Base-by-base conservation (phyloP, 2,888 invertebrate genomes). In the Eupithecia dodoneata region DNA sequence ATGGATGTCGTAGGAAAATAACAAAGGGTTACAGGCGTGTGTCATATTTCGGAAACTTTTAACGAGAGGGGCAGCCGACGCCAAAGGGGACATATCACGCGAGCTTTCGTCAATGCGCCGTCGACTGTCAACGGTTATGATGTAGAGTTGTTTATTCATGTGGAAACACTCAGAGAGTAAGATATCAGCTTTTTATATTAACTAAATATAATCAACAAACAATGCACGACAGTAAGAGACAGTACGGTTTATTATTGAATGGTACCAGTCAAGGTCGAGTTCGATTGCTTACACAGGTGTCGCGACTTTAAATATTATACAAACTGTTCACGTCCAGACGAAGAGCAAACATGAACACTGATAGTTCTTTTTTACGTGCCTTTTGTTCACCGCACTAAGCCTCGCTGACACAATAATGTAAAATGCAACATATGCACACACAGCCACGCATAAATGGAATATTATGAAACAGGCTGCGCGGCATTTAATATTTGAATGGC, bases 1-100 rank as follows among this genome's bases (percentile, higher is more conserved):
- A 89, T 86, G 85, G 85, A 84, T 83, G 83, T 84, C 80, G 85
- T 83, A 85, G 74, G 87, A 87, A 91, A 91, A 91, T 88, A 90
- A 87, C 85, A 92, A 93, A 92, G 93, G 91, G 90, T 91, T 92
- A 89, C 85, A 88, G 87, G 85, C 87, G 87, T 91, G 89, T 88
- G 91, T 92, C 89, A 89, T 90, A 91, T 92, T 92, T 90, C 85
- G 87, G 87, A 90, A 93, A 93, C 89, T 93, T 93, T 91, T 93
- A 93, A 93, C 92, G 90, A 91, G 91, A 88, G 90, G 91, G 90
- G 88, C 85, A 70, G 70, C 70, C 70, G 87, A 85, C 84, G 85
- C 76, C 80, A 79, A 78, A 83, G 86, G 87, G 87, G 83, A 86
- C 86, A 86, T 90, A 91, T 88, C 91, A 92, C 89, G 90, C 89